phyloP scores from a whole-genome alignment of 2,113 vertebrate species.

The Gallinago undulata region DNA sequence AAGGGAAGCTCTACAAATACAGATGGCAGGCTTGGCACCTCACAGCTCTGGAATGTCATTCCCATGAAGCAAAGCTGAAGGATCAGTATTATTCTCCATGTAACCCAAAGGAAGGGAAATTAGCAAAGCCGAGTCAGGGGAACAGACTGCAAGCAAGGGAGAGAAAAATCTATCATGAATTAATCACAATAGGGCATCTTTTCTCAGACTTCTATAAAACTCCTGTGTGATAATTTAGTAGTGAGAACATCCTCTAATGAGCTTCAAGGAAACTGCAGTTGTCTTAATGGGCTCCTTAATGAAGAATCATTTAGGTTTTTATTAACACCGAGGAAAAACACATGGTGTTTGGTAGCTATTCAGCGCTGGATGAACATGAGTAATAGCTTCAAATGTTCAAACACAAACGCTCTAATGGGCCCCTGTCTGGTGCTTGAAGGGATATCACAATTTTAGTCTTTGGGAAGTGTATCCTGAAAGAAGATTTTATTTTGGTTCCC shows the following conservation, averaged over 20 bases:
- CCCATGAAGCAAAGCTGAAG: not conserved
- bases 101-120: not conserved
- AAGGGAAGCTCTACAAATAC: not conserved
- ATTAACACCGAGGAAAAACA: slow-evolving; percentile 76
- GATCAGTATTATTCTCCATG: not conserved
- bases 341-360: slow-evolving; percentile 58
- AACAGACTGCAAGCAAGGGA: not conserved
- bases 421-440: slow-evolving; percentile 34
- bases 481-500: not conserved
- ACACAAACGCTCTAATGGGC: slow-evolving; percentile 33
- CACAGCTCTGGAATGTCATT: not conserved
- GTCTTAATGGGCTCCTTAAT: slow-evolving; percentile 79
- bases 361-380: slow-evolving; percentile 59
- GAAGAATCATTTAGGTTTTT: slow-evolving; percentile 79
- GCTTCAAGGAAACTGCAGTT: slow-evolving; percentile 72
- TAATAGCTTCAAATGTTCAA: slow-evolving; percentile 51
- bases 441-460: slow-evolving; percentile 23
- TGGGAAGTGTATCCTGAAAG: not conserved
- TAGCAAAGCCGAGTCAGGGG: not conserved
- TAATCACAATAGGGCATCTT: slow-evolving; percentile 63
- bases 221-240: slow-evolving; percentile 69
- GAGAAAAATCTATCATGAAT: slow-evolving; percentile 49
- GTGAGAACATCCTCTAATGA: slow-evolving; percentile 73
- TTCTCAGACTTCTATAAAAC: slow-evolving; percentile 59
- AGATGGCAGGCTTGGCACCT: not conserved